Percentiles rank a stretch among this genome's conserved stretches.
phyloP scores from a whole-genome alignment of 2,113 vertebrate species.

The Girardinichthys multiradiatus region DNA sequence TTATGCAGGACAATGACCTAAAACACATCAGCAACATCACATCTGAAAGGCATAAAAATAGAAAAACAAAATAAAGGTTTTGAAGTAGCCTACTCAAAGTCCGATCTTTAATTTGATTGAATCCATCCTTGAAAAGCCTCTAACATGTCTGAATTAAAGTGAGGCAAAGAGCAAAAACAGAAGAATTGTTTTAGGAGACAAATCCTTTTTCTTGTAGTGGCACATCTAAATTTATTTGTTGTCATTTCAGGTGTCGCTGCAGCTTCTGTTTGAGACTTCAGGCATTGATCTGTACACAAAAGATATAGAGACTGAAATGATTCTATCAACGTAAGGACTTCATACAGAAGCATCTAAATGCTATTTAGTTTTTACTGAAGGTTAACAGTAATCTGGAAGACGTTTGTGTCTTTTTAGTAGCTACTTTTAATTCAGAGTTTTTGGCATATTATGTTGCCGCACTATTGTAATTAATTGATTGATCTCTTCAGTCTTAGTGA shows the following conservation, averaged over 20 bases:
- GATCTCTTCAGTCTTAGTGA: slow-evolving; percentile 84
- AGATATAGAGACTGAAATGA: slow-evolving; percentile 79
- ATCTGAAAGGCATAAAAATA: background rate
- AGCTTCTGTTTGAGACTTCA: slow-evolving; percentile 83
- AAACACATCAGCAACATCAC: background rate
- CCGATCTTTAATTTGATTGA: background rate
- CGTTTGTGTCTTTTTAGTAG: background rate
- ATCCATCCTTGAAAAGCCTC: background rate
- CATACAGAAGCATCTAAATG: background rate
- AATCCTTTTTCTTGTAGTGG: background rate
- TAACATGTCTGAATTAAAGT: background rate
- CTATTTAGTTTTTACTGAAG: background rate
- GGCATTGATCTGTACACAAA: slow-evolving; percentile 84
- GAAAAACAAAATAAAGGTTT: background rate
- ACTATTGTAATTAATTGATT: too few relatives aligned
- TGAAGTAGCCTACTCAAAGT: background rate
- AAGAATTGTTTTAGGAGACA: too few relatives aligned
- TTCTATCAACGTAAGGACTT: slow-evolving; percentile 89
- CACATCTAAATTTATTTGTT: background rate
- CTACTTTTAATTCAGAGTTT: background rate
- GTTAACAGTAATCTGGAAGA: background rate
- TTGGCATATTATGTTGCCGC: background rate
- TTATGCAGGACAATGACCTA: too few relatives aligned
- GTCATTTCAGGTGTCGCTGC: slow-evolving; percentile 80
- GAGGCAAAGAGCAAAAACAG: background rate